Evolutionary conservation across 1,140 invertebrate genomes (phyloP), one percentile per base, ranked within the genome.

Genomic region (Bombus cullumanus): DNA sequence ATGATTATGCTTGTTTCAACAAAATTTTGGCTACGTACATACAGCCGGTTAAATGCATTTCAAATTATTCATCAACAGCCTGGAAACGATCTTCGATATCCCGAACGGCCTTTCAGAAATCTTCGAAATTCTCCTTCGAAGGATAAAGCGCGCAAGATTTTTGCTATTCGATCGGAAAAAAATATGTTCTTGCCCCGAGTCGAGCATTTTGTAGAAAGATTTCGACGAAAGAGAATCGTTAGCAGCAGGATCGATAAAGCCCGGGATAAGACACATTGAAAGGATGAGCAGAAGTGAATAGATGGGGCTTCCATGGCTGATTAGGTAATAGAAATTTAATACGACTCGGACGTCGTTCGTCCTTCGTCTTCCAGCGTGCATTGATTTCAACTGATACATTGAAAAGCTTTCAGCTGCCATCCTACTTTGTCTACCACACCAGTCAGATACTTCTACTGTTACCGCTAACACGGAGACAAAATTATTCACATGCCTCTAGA

Each of bases 291-390:
- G 34, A 37, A 37, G 18, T 68, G 66, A 68, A 68, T 68, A 37
- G 66, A 31, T 22, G 31, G 18, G 66, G 66, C 66, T 68, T 68
- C 66, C 66, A 34, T 34, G 66, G 18, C 34, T 68, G 66, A 68
- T 34, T 68, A 68, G 18, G 66, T 68, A 37, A 68, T 37, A 68
- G 34, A 68, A 68, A 68, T 68, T 68, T 68, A 68, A 68, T 68
- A 68, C 34, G 34, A 68, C 66, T 68, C 22, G 66, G 31, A 68
- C 66, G 66, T 66, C 62, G 28, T 62, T 62, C 25, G 59, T 28
- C 59, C 28, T 66, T 31, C 62, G 66, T 25, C 31, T 37, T 68
- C 8, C 66, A 34, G 22, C 31, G 34, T 34, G 18, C 2, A 18
- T 9, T 18, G 62, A n/a, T 64, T 66, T 66, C 2, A 66, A 31